Conservation (phyloP, 2,797 vertebrate species). For the Macroramphosus scolopax region DNA sequence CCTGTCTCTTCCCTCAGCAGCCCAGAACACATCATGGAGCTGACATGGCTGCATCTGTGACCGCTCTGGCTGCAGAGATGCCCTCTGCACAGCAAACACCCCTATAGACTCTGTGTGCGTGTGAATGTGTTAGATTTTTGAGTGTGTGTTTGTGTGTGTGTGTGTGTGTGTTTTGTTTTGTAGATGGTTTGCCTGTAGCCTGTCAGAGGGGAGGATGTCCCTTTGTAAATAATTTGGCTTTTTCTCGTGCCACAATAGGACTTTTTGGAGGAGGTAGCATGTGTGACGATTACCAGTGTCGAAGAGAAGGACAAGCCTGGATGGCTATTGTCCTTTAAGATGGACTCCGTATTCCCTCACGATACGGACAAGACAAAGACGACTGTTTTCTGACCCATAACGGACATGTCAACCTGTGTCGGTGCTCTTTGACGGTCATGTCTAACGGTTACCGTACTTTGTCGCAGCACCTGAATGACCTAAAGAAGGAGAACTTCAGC, state of each 20-base stretch:
- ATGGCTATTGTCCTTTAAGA: slow-evolving; percentile 3
- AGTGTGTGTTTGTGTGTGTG: slow-evolving; percentile 30
- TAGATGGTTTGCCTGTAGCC: slow-evolving; percentile 19
- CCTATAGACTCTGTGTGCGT: slow-evolving; percentile 36
- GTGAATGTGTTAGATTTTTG: slow-evolving; percentile 26
- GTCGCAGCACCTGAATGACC: slow-evolving; percentile 97
- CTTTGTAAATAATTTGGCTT: slow-evolving; percentile 32
- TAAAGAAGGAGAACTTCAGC: slow-evolving; percentile 99
- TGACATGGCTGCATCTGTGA: slow-evolving; percentile 68
- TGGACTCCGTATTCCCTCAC: background rate
- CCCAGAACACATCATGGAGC: slow-evolving; percentile 79
- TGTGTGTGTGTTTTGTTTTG: slow-evolving; percentile 26
- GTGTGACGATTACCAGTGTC: slow-evolving; percentile 50
- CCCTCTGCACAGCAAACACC: slow-evolving; percentile 59
- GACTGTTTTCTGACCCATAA: slow-evolving; percentile 52
- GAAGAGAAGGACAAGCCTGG: slow-evolving; percentile 26
- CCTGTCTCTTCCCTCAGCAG: slow-evolving; percentile 41
- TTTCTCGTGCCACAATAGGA: slow-evolving; percentile 13
- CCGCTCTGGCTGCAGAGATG: slow-evolving; percentile 61
- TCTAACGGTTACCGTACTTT: slow-evolving; percentile 97
- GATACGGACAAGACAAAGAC: slow-evolving; percentile 31
- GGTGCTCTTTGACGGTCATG: slow-evolving; percentile 84
- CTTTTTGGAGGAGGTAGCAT: slow-evolving; percentile 40
- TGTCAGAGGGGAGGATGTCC: slow-evolving; percentile 19
- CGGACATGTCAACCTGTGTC: slow-evolving; percentile 62